A percentile compares a stretch with the other conserved stretches of the same genome.
Evolutionary conservation across 2,113 vertebrate genomes (phyloP).

Genomic region (Microcebus tavaratra): DNA sequence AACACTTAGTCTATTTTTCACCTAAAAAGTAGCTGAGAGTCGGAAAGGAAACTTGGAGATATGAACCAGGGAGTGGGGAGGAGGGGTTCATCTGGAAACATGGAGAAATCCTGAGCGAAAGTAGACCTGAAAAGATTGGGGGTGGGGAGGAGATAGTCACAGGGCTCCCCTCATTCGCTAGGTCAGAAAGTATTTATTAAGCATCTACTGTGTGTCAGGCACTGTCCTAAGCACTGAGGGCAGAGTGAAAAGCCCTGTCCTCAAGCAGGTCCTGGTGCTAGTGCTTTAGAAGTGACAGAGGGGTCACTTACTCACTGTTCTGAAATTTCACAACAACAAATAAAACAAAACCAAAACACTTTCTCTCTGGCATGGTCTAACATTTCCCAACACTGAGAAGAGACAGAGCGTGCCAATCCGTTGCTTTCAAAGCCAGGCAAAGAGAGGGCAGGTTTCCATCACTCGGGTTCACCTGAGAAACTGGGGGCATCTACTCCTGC

Average conservation of each 20-base stretch:
- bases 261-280: background rate
- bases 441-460: background rate
- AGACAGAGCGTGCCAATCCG: accelerated
- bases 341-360: background rate
- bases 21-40: background rate
- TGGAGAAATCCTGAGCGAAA: background rate
- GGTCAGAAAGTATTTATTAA: background rate
- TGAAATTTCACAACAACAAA: background rate
- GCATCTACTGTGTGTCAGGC: background rate
- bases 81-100: background rate
- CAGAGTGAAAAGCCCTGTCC: background rate
- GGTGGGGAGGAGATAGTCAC: background rate
- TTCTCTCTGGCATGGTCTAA: background rate
- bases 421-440: background rate
- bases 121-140: background rate
- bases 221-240: too few species aligned
- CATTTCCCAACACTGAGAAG: background rate
- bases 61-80: too few species aligned
- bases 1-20: background rate
- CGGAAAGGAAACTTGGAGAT: background rate
- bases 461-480: background rate
- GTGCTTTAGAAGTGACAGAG: background rate
- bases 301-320: background rate
- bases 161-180: background rate
- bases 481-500: accelerated